Evolutionary conservation across 35 echinoderm and acorn worm species (phyloP).

Genomic region (Stichopus chloronotus): DNA sequence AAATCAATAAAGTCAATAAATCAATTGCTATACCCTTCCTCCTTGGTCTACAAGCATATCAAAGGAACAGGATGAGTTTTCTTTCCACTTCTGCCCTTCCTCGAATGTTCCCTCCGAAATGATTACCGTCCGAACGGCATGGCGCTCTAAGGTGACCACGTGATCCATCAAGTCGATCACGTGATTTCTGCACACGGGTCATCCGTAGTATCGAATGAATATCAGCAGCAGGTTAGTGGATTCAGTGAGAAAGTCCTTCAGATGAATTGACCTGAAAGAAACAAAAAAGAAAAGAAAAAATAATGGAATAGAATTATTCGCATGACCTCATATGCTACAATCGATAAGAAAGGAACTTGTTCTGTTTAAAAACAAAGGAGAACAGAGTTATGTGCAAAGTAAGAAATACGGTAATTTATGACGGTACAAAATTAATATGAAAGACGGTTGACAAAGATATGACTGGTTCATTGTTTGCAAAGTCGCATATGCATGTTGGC

Average conservation of each 20-base stretch:
- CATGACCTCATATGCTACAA: too few species aligned
- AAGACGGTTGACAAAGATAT: background rate
- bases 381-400: background rate
- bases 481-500: background rate
- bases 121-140: background rate
- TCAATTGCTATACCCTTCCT: background rate
- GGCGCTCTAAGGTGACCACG: background rate
- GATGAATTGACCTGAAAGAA: background rate
- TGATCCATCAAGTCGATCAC: background rate
- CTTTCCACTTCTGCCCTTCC: background rate
- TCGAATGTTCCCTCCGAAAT: slow-evolving; percentile 19
- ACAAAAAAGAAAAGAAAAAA: background rate
- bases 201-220: slow-evolving; percentile 23
- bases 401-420: background rate
- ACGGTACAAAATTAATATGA: background rate
- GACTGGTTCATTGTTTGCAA: background rate
- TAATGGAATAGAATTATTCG: background rate
- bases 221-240: background rate
- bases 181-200: slow-evolving; percentile 29
- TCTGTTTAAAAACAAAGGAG: background rate
- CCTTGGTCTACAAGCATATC: background rate
- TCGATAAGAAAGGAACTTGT: too few species aligned
- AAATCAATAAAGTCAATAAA: too few species aligned
- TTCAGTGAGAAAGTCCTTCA: background rate
- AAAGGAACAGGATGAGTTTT: background rate